Evolutionary conservation across 2,797 vertebrate genomes (phyloP), one percentile per base, ranked within the genome.

Genomic region (Phyllotis vaccarum): DNA sequence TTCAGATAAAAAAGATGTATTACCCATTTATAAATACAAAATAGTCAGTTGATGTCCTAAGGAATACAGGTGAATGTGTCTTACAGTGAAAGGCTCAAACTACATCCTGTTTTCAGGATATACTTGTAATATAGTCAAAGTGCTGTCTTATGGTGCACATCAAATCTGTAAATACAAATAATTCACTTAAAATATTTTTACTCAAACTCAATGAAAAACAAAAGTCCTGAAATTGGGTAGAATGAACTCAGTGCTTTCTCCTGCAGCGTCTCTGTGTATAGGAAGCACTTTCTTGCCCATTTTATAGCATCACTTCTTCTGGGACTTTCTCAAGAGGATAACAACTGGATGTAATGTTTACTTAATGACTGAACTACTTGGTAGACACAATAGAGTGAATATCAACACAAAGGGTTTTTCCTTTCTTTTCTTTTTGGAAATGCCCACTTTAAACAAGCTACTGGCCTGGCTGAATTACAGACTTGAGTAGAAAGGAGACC

Each of bases 1-100:
- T 68, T 49, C 54, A 80, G 12, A 34, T 9, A 70, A 22, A 22
- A 93, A 95, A 90, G 56, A 46, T 64, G 1, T 22, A 89, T n/a
- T 7, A 58, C 3, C 72, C 40, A n/a, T 72, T 95, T 94, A 94
- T 46, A 91, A 96, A 89, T 34, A 29, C 37, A 34, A 86, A 34
- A 66, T 37, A 89, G 52, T 76, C 68, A 92, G 94, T 34, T 62
- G 54, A 87, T 86, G 19, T 90, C 13, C 8, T n/a, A 58, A 95
- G 80, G 29, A 62, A 81, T 16, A 46, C 60, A 72, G 46, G 62
- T 16, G 49, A 86, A 56, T 85, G 76, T 43, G 31, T 60, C 62
- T 66, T 31, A 81, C 9, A 94, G 19, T 60, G 5, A 52, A 74
- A 74, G 64, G 52, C 17, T 93, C 11, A 9, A 54, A 91, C 10